Conservation (phyloP, 92 coral and sea anemone species). For the Siderastrea siderea region DNA sequence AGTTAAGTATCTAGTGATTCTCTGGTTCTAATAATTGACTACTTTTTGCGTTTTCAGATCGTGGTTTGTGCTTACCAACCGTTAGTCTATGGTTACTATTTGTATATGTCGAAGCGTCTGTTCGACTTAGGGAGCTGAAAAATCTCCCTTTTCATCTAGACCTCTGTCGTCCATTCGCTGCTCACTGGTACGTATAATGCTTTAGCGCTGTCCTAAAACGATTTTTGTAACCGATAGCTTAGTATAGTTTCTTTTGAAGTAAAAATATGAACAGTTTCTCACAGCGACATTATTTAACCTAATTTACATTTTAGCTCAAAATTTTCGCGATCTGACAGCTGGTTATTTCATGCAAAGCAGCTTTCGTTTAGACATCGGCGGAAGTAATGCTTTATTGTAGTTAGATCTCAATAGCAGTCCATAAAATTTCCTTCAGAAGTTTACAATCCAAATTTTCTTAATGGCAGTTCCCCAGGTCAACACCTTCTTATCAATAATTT, state of each 20-base stretch:
- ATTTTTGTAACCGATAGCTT: neutral
- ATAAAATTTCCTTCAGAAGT: neutral
- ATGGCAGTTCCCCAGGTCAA: neutral
- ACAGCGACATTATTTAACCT: constrained; percentile 13
- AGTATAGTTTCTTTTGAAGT: neutral
- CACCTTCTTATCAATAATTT: neutral
- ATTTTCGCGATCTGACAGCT: constrained; percentile 33
- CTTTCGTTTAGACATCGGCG: constrained; percentile 18
- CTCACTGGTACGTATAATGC: constrained; percentile 92
- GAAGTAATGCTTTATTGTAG: constrained; percentile 31
- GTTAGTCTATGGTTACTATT: constrained; percentile 96
- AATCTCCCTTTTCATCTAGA: constrained; percentile 98
- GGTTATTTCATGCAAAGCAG: constrained; percentile 46
- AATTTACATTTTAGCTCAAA: constrained; percentile 37
- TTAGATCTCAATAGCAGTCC: neutral
- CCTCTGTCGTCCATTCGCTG: constrained; percentile 99
- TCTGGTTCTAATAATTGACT: constrained; percentile 5
- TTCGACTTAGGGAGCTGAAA: constrained; percentile 94
- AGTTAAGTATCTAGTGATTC: constrained; percentile 11
- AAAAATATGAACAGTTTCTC: constrained; percentile 17
- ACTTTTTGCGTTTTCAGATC: constrained; percentile 72
- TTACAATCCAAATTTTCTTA: neutral
- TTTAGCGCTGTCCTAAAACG: neutral
- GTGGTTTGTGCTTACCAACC: constrained; percentile 97
- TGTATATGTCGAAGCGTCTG: constrained; percentile 98